Percentiles rank a stretch among this genome's conserved stretches.
Evolutionary conservation across 2,113 vertebrate genomes (phyloP).

Genomic region (Phrynocephalus versicolor): DNA sequence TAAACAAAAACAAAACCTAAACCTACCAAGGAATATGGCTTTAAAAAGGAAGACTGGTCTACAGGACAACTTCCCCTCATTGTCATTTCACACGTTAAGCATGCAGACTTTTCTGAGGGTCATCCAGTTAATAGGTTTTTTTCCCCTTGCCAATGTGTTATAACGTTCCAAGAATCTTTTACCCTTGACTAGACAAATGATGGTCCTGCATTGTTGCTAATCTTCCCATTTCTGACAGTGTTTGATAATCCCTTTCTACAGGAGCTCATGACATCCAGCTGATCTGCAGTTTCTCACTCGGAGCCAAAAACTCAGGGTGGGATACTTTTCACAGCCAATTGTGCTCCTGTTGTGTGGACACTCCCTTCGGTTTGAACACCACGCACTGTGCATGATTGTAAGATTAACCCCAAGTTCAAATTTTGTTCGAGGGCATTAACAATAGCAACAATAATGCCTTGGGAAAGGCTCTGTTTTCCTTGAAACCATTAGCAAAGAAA

Average conservation of each 20-base stretch:
- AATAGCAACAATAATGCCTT: slow-evolving; percentile 31
- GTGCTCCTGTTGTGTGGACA: slow-evolving; percentile 41
- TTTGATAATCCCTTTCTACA: slow-evolving; percentile 56
- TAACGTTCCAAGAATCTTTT: slow-evolving; percentile 41
- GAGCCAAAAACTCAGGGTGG: slow-evolving; percentile 39
- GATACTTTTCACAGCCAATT: slow-evolving; percentile 55
- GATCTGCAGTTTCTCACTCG: slow-evolving; percentile 48
- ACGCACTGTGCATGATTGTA: slow-evolving; percentile 51
- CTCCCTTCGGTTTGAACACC: slow-evolving; percentile 16
- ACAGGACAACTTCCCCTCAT: neutral
- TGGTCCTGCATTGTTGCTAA: slow-evolving; percentile 5
- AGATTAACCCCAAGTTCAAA: slow-evolving; percentile 58
- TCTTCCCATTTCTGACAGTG: slow-evolving; percentile 42
- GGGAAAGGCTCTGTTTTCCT: slow-evolving; percentile 30
- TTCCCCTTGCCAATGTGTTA: neutral
- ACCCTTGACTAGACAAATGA: slow-evolving; percentile 49
- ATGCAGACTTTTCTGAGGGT: slow-evolving; percentile 8
- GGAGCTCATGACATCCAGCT: slow-evolving; percentile 58
- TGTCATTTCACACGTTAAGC: neutral
- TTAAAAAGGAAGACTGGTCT: too few species aligned
- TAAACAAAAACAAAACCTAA: too few species aligned
- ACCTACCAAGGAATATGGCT: too few species aligned
- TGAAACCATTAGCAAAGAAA: slow-evolving; percentile 4
- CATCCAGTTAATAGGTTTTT: neutral
- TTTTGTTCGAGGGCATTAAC: slow-evolving; percentile 37